Conservation (phyloP, 1,140 invertebrate genomes). For the Drosophila lacertosa region DNA sequence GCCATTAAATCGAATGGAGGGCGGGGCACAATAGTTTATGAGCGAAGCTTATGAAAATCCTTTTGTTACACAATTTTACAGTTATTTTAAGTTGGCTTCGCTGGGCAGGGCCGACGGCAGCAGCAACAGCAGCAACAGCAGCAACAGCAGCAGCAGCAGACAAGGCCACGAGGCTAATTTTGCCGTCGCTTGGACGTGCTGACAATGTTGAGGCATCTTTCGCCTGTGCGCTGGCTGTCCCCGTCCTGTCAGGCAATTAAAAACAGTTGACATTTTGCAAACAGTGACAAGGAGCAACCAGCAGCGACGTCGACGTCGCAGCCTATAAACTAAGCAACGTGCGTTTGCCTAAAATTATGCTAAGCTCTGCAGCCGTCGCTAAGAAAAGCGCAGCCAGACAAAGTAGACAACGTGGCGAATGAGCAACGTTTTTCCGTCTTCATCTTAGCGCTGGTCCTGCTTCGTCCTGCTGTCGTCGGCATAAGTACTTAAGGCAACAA, state of each 20-base stretch:
- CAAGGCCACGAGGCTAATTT: constrained; percentile 63
- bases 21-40: constrained; percentile 67
- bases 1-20: constrained; percentile 63
- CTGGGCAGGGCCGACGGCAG: not conserved
- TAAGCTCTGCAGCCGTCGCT: constrained; percentile 64
- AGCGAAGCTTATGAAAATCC: constrained; percentile 77
- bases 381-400: constrained; percentile 70
- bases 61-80: constrained; percentile 80
- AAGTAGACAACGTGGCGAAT: constrained; percentile 47
- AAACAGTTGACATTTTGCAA: constrained; percentile 80
- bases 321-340: constrained; percentile 81
- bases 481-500: constrained; percentile 82
- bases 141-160: not conserved
- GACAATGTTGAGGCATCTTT: constrained; percentile 56
- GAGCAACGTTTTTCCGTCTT: constrained; percentile 48
- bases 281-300: constrained; percentile 46
- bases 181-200: constrained; percentile 69
- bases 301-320: constrained; percentile 42
- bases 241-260: constrained; percentile 71
- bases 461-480: constrained; percentile 52
- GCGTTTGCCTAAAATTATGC: constrained; percentile 82
- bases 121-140: too few relatives aligned
- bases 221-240: constrained; percentile 22
- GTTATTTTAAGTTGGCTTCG: constrained; percentile 64
- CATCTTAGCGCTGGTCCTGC: constrained; percentile 27